Evolutionary conservation across 2,888 invertebrate species (phyloP).

Genomic region (Parasteatoda lunata): DNA sequence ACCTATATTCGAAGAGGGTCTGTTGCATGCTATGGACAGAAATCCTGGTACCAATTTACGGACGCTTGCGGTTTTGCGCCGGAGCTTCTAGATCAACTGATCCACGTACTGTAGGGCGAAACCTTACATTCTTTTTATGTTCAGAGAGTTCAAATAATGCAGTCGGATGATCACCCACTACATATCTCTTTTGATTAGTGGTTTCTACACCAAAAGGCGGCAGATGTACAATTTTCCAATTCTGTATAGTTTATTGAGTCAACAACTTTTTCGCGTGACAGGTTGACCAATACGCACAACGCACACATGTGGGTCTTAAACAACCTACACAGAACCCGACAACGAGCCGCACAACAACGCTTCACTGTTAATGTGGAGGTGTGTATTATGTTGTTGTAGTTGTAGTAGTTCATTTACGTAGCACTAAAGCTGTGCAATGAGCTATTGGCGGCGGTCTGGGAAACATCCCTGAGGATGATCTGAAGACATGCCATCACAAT

Average conservation of each 20-base stretch:
- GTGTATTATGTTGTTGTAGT: conserved; percentile 19
- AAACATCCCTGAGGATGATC: too few species aligned
- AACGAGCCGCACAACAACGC: conserved; percentile 12
- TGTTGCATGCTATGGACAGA: too few species aligned
- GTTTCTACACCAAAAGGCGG: not conserved
- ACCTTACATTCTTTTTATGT: not conserved
- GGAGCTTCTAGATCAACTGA: not conserved
- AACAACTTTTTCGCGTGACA: conserved; percentile 11
- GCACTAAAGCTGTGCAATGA: too few species aligned
- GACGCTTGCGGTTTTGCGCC: too few species aligned
- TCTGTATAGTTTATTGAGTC: conserved; percentile 10
- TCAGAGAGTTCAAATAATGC: conserved; percentile 4
- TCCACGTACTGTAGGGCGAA: not conserved
- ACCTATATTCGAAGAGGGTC: too few species aligned
- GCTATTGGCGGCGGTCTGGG: too few species aligned
- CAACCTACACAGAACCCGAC: conserved; percentile 6
- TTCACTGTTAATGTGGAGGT: conserved; percentile 28
- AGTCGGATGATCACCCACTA: conserved; percentile 6
- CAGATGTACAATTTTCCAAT: not conserved
- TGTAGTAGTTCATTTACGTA: too few species aligned
- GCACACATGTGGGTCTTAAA: conserved; percentile 12
- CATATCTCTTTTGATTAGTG: conserved; percentile 15
- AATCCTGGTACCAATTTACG: too few species aligned
- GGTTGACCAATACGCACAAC: conserved; percentile 18
- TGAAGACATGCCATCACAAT: too few species aligned